These are phyloP conservation scores for Alcedo quadribrachys DNA, from an alignment of 2,797 vertebrate species.

Conservation along the genomic window DNA sequence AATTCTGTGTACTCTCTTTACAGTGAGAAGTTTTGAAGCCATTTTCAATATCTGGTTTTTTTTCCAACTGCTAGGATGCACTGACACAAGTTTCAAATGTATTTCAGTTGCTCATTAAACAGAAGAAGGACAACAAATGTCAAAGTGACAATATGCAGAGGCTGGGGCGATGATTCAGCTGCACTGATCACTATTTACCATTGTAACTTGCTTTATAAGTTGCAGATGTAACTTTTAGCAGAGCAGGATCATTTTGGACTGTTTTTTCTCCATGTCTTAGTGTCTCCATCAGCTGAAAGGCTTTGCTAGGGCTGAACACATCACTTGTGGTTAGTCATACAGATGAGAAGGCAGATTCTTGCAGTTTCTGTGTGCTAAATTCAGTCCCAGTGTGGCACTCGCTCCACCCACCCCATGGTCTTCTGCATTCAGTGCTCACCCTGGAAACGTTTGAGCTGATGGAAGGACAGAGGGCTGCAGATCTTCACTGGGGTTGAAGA, in stretches of 20 bases:
- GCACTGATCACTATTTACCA: slow-evolving; percentile 39
- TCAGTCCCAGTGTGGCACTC: background rate
- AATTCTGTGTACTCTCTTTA: background rate
- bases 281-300: background rate
- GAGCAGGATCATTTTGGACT: background rate
- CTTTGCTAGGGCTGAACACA: background rate
- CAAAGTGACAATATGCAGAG: slow-evolving; percentile 67
- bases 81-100: slow-evolving; percentile 22
- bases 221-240: slow-evolving; percentile 39
- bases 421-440: background rate
- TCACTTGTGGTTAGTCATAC: background rate
- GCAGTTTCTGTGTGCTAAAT: background rate
- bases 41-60: background rate
- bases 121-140: slow-evolving; percentile 60
- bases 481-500: background rate
- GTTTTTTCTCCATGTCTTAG: background rate
- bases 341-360: background rate
- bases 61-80: background rate
- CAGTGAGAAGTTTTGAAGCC: background rate
- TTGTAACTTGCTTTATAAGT: slow-evolving; percentile 43
- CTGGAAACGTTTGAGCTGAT: background rate
- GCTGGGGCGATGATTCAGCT: slow-evolving; percentile 62
- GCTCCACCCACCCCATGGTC: background rate
- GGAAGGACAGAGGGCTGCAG: background rate
- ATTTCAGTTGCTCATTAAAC: background rate